A percentile compares a stretch with the other conserved stretches of the same genome.
phyloP scores from a whole-genome alignment of 2,888 invertebrate genomes.

The Mesopsocus fuscifrons region DNA sequence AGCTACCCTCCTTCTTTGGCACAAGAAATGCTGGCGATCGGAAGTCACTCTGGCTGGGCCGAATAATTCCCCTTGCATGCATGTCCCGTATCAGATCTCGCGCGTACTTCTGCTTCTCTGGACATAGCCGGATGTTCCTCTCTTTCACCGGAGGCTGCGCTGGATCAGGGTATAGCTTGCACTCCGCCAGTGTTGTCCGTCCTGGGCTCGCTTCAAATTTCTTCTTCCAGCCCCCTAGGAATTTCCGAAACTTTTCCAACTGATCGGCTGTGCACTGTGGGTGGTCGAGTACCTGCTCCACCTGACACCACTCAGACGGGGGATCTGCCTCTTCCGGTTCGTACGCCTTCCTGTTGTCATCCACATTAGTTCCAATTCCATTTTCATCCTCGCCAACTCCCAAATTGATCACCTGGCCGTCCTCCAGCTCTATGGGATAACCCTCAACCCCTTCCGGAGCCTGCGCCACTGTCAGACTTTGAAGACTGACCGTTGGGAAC shows the following conservation, averaged over 20 bases:
- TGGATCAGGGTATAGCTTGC: neutral
- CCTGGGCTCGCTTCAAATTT: neutral
- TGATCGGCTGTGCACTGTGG: neutral
- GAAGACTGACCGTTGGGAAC: too few species aligned
- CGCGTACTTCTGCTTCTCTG: neutral
- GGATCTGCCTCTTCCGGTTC: slow-evolving; percentile 11
- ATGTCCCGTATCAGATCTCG: neutral
- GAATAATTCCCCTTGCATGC: slow-evolving; percentile 13
- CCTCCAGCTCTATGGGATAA: too few species aligned
- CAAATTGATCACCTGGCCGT: too few species aligned
- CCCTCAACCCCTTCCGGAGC: too few species aligned
- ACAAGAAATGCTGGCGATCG: slow-evolving; percentile 20
- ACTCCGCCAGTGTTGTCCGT: neutral
- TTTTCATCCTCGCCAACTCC: slow-evolving; percentile 7
- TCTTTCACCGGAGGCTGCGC: neutral
- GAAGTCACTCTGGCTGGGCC: slow-evolving; percentile 18
- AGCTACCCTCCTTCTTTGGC: slow-evolving; percentile 18
- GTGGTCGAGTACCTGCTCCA: too few species aligned
- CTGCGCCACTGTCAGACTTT: too few species aligned
- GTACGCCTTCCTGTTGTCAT: slow-evolving; percentile 15
- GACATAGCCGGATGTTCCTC: neutral
- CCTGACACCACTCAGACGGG: too few species aligned
- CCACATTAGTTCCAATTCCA: slow-evolving; percentile 12
- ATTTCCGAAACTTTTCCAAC: neutral
- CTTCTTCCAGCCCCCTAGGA: neutral